Conservation (phyloP, 2,888 invertebrate genomes). For the Athrips mouffetella region DNA sequence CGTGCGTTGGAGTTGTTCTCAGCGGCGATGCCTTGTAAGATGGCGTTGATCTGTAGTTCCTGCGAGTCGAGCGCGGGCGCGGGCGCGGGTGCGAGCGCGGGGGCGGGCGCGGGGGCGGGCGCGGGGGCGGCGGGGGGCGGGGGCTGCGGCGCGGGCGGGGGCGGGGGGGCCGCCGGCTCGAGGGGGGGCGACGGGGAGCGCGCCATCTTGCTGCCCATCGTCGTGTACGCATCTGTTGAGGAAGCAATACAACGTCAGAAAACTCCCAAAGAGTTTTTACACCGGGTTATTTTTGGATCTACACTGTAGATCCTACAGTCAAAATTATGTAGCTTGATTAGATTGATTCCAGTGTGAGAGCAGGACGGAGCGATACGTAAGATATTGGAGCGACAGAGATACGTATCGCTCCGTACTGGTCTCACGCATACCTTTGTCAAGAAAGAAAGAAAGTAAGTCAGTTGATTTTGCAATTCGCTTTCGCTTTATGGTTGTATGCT, state of each 20-base stretch:
- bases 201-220: conserved; percentile 64
- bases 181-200: conserved; percentile 59
- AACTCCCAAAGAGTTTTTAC: too few relatives aligned
- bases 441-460: too few relatives aligned
- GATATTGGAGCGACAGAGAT: too few relatives aligned
- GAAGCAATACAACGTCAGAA: background rate
- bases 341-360: too few relatives aligned
- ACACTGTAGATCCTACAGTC: too few relatives aligned
- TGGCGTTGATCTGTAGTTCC: conserved; percentile 71
- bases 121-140: conserved; percentile 50
- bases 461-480: too few relatives aligned
- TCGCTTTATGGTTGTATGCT: too few relatives aligned
- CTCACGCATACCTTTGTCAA: too few relatives aligned
- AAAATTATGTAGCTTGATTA: too few relatives aligned
- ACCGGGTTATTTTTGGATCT: too few relatives aligned
- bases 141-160: conserved; percentile 45
- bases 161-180: conserved; percentile 29
- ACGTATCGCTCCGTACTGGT: too few relatives aligned
- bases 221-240: conserved; percentile 65
- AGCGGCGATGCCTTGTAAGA: conserved; percentile 66
- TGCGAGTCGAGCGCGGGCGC: conserved; percentile 47
- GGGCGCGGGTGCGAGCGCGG: conserved; percentile 25
- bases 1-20: conserved; percentile 55
- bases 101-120: conserved; percentile 36
- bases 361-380: too few relatives aligned